Percentiles rank a stretch among this genome's conserved stretches.
Conservation (phyloP, 2,113 vertebrate genomes). For the Gulo gulo region DNA sequence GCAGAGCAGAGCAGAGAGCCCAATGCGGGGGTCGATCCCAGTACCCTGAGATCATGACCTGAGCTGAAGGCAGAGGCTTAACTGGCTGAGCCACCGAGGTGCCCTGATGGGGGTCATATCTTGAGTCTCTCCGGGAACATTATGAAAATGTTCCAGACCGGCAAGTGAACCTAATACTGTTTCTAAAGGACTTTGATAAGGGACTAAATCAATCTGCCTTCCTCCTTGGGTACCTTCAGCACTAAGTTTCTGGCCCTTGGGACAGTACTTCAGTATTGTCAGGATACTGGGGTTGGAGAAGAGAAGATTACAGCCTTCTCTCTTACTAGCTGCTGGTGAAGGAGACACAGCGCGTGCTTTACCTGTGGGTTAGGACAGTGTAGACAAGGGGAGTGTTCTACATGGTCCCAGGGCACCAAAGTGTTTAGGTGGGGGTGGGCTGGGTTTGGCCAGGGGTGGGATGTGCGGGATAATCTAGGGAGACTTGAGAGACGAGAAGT, state of each 20-base stretch:
- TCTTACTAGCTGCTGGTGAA: not conserved
- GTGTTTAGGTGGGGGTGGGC: not conserved
- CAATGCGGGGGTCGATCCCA: too few relatives aligned
- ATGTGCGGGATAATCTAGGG: not conserved
- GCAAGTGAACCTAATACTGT: not conserved
- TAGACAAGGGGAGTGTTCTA: not conserved
- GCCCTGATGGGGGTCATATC: not conserved
- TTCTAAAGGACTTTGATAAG: not conserved
- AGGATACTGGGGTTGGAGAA: not conserved
- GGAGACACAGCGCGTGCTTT: too few relatives aligned
- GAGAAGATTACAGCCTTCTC: not conserved
- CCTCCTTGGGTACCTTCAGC: not conserved
- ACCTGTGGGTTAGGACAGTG: not conserved
- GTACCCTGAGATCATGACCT: too few relatives aligned
- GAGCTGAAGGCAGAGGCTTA: too few relatives aligned
- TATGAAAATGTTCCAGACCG: not conserved
- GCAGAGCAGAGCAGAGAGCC: too few relatives aligned
- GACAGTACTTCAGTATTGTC: fast-evolving
- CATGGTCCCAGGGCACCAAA: not conserved
- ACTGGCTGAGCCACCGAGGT: too few relatives aligned
- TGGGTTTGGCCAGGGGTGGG: not conserved
- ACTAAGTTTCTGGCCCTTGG: not conserved
- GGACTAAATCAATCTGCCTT: not conserved
- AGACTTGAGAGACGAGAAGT: not conserved
- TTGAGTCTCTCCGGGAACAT: not conserved